Evolutionary conservation across 2,113 vertebrate species (phyloP), one percentile per base, ranked within the genome.

Genomic region (Charina bottae): DNA sequence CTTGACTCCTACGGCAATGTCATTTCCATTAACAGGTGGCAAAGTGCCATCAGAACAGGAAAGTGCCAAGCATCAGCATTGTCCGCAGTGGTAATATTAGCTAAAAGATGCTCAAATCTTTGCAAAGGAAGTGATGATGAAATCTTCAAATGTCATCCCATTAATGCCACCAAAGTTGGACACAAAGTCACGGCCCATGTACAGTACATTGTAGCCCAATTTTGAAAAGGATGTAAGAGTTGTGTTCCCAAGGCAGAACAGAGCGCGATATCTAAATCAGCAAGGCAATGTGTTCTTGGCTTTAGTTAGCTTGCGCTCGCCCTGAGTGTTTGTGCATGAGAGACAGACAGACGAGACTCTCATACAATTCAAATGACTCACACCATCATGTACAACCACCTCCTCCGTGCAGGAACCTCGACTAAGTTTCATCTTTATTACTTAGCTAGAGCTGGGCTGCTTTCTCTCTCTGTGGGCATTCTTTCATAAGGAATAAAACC

Each of bases 1-100:
- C 91, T 89, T 54, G 93, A 96, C 85, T 91, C 90, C 91, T 92
- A 42, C 95, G 96, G 91, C 95, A 92, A 94, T 93, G 91, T 84
- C 94, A 93, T 95, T 95, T 94, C 92, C 15, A 89, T 91, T 93
- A 97, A 93, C 95, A 96, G 95, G 96, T 96, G 95, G 93, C 92
- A 97, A 95, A 95, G 95, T 91, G 86, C 90, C 92, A 93, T 93
- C 92, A 91, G 85, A 91, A 94, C 62, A 95, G 58, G 88, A 96
- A 97, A 91, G 93, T 92, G 55, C 89, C 92, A 94, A 94, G 93
- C 95, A 96, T 96, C 93, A 94, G 92, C 78, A 93, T 91, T 91
- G 89, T 91, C 93, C 94, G 91, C 49, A 94, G 88, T 92, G 95
- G 94, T 90, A 94, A 91, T 95, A 95, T 94, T 92, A 96, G 90